phyloP scores from a whole-genome alignment of 2,888 invertebrate species.

The Volucella bombylans region DNA sequence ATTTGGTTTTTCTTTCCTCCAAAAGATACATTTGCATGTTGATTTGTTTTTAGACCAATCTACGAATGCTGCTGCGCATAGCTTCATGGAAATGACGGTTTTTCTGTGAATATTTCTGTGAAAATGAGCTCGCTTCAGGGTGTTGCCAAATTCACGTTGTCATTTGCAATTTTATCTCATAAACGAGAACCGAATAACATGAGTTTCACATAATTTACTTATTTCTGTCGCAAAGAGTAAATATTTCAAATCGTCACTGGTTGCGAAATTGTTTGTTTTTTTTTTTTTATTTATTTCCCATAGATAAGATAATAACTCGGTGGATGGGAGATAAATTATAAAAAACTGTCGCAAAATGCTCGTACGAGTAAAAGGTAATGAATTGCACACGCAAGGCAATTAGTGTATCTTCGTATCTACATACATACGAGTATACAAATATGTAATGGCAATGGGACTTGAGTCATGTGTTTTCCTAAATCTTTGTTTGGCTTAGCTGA shows the following conservation, averaged over 20 bases:
- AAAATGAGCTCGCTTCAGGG: slow-evolving; percentile 1
- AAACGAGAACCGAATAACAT: slow-evolving; percentile 9
- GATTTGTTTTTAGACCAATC: slow-evolving; percentile 17
- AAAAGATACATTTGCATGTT: slow-evolving; percentile 7
- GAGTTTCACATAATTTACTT: not conserved
- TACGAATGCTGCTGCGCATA: slow-evolving; percentile 2
- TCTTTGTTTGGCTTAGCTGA: not conserved
- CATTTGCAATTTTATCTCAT: slow-evolving; percentile 36
- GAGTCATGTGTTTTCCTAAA: not conserved
- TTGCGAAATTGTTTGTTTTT: slow-evolving; percentile 48
- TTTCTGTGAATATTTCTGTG: not conserved
- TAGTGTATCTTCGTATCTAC: slow-evolving; percentile 11
- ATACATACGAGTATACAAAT: not conserved
- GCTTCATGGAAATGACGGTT: slow-evolving; percentile 13
- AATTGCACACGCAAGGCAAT: slow-evolving; percentile 41
- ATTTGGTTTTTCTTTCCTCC: slow-evolving; percentile 8
- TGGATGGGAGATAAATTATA: slow-evolving; percentile 36
- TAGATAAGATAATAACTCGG: slow-evolving; percentile 56
- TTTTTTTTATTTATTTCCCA: not conserved
- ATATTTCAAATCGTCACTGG: slow-evolving; percentile 45
- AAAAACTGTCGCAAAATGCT: slow-evolving; percentile 6
- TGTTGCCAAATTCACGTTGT: slow-evolving; percentile 5
- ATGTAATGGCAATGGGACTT: not conserved
- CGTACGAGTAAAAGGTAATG: slow-evolving; percentile 11
- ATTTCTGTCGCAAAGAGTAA: slow-evolving; percentile 10